Evolutionary conservation across 2,113 vertebrate species (phyloP).

Genomic region (Poecilia latipinna): DNA sequence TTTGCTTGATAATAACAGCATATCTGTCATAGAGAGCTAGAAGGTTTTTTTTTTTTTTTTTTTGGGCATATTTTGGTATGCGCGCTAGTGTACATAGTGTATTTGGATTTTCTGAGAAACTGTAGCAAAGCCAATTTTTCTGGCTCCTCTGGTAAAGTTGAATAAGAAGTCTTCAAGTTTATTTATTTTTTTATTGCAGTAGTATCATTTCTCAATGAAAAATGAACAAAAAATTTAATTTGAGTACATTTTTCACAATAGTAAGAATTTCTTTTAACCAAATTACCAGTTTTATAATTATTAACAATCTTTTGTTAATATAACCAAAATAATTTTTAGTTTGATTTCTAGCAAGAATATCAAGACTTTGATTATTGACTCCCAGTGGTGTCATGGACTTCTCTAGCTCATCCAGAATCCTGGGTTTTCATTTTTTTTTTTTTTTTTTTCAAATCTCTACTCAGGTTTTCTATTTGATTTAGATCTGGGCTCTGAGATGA

Average conservation of each 20-base stretch:
- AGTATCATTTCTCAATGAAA: too few species aligned
- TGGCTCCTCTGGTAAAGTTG: too few species aligned
- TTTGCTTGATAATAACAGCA: constrained; percentile 6
- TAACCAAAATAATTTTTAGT: too few species aligned
- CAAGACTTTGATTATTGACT: background rate
- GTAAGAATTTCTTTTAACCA: too few species aligned
- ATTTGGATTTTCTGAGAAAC: background rate
- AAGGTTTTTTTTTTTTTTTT: background rate
- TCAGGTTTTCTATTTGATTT: background rate
- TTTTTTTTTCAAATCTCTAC: background rate
- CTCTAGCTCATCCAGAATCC: background rate
- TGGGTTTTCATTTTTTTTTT: too few species aligned
- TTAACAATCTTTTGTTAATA: too few species aligned
- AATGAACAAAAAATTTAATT: too few species aligned
- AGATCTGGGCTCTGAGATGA: background rate
- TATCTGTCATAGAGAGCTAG: background rate
- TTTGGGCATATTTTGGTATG: background rate
- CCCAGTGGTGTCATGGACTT: background rate
- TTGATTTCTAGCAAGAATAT: background rate
- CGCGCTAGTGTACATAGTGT: background rate
- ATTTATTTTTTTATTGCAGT: too few species aligned
- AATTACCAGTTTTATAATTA: background rate
- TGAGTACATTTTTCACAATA: too few species aligned
- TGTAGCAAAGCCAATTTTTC: too few species aligned
- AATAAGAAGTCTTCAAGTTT: too few species aligned